phyloP scores from a whole-genome alignment of 1,140 invertebrate species.

The Lordiphosa mommai region DNA sequence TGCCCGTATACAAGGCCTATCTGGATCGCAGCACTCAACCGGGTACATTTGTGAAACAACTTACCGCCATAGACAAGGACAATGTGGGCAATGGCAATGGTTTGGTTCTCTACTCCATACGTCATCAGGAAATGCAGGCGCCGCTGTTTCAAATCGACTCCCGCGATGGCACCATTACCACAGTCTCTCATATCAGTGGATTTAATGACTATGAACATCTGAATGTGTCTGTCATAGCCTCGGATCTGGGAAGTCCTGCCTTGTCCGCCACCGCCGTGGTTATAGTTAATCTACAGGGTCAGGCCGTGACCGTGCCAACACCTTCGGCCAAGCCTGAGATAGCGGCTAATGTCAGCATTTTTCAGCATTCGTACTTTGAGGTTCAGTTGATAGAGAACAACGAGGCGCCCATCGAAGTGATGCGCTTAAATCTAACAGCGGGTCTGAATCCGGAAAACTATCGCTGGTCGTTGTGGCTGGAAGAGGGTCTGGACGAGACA shows the following conservation, averaged over 20 bases:
- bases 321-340: conserved; percentile 43
- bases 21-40: conserved; percentile 85
- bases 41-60: conserved; percentile 85
- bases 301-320: conserved; percentile 82
- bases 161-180: conserved; percentile 89
- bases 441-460: conserved; percentile 79
- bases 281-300: conserved; percentile 83
- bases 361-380: conserved; percentile 88
- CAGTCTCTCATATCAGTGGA: conserved; percentile 83
- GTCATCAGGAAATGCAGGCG: conserved; percentile 81
- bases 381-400: conserved; percentile 89
- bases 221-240: conserved; percentile 90
- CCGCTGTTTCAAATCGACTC: conserved; percentile 89
- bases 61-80: conserved; percentile 92
- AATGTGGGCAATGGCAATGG: conserved; percentile 91
- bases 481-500: conserved; percentile 65
- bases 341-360: conserved; percentile 80
- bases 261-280: conserved; percentile 89
- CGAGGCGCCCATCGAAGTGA: conserved; percentile 84
- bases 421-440: conserved; percentile 86
- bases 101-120: conserved; percentile 87
- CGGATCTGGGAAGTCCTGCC: conserved; percentile 90
- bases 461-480: conserved; percentile 68
- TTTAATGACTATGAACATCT: conserved; percentile 83
- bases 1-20: conserved; percentile 86